phyloP scores from a whole-genome alignment of 2,888 invertebrate genomes.

The Nomada fucata region DNA sequence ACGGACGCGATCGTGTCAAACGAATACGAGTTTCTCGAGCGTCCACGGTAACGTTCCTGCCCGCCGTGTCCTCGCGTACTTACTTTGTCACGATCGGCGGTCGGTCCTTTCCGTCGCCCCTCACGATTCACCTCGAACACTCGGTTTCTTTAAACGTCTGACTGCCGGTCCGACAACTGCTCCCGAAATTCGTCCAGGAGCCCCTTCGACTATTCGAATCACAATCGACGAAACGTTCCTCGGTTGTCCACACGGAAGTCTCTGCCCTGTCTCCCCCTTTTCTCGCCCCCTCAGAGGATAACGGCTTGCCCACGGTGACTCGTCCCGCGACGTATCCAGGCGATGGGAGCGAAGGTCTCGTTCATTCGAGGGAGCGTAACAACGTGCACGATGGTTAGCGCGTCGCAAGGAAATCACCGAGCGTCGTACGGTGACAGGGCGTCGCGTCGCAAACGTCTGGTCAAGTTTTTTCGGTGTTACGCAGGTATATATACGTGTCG shows the following conservation, averaged over 20 bases:
- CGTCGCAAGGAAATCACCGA: conserved; percentile 22
- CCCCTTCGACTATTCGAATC: too few species aligned
- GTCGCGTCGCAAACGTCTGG: conserved; percentile 67
- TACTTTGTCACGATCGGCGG: background rate
- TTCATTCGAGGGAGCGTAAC: background rate
- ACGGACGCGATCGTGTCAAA: background rate
- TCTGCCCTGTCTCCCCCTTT: background rate
- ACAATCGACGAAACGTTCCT: background rate
- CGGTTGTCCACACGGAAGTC: background rate
- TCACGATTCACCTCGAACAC: too few species aligned
- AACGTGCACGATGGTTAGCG: background rate
- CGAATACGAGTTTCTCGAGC: background rate
- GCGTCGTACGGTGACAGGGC: conserved; percentile 51
- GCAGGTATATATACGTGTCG: conserved; percentile 68
- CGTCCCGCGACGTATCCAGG: too few species aligned
- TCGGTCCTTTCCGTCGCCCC: background rate
- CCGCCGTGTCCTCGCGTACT: background rate
- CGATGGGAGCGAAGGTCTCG: too few species aligned
- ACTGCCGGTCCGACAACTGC: too few species aligned
- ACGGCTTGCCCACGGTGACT: too few species aligned
- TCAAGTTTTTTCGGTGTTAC: conserved; percentile 65
- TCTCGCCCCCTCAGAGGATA: too few species aligned
- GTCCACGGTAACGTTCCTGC: too few species aligned
- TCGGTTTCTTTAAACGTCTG: too few species aligned
- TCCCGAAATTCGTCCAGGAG: too few species aligned